These are phyloP conservation scores for Ypsolopha scabrella DNA, from an alignment of 2,888 invertebrate species.

Conservation along the genomic window DNA sequence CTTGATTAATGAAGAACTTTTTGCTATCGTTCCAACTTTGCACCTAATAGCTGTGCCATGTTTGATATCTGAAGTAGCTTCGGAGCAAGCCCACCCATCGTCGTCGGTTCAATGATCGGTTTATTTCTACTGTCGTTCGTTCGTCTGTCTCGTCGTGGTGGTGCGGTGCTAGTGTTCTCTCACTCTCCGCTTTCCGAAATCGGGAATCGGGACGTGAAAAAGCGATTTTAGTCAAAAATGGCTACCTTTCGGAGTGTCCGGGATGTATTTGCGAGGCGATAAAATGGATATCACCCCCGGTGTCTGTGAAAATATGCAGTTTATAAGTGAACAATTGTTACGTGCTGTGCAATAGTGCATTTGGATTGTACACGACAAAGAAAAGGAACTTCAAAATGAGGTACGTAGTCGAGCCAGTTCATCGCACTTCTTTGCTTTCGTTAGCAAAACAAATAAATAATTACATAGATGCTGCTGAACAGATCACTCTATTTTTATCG, in stretches of 20 bases:
- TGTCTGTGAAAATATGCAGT: conserved; percentile 59
- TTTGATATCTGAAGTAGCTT: not conserved
- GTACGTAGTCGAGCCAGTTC: conserved; percentile 46
- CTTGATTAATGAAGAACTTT: not conserved
- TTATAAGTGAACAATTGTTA: conserved; percentile 64
- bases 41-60: not conserved
- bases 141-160: conserved; percentile 23
- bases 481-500: conserved; percentile 50
- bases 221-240: conserved; percentile 62
- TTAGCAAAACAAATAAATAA: conserved; percentile 66
- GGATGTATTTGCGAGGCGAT: conserved; percentile 43
- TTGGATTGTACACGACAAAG: conserved; percentile 63
- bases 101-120: conserved; percentile 32
- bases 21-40: not conserved
- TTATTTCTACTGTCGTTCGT: not conserved
- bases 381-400: conserved; percentile 62
- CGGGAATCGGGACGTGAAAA: conserved; percentile 46
- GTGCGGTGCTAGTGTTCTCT: conserved; percentile 54
- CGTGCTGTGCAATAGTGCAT: conserved; percentile 63
- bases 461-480: conserved; percentile 35
- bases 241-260: conserved; percentile 45
- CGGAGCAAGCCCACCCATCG: conserved; percentile 15
- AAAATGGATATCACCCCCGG: conserved; percentile 47
- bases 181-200: conserved; percentile 47
- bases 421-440: conserved; percentile 51